These are phyloP conservation scores for Heterodera schachtii DNA, from an alignment of 1,140 invertebrate genomes.

Conservation along the genomic window DNA sequence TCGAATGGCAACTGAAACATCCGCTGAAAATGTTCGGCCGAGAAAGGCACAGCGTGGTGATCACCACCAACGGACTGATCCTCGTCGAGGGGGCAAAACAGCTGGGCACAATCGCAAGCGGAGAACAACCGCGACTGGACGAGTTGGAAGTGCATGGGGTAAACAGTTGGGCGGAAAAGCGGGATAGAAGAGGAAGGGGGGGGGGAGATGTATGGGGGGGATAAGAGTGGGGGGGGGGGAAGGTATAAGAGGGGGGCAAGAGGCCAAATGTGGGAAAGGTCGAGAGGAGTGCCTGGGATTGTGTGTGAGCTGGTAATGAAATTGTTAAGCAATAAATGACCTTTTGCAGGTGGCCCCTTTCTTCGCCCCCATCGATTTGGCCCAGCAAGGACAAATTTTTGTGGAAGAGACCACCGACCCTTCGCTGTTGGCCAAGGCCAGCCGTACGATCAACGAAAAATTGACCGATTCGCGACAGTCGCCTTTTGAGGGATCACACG, in stretches of 20 bases:
- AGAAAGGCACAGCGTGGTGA: constrained; percentile 51
- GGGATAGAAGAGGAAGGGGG: too few species aligned
- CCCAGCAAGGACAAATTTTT: constrained; percentile 25
- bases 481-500: constrained; percentile 24
- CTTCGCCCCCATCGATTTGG: constrained; percentile 60
- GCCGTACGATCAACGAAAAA: constrained; percentile 51
- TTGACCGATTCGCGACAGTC: constrained; percentile 22
- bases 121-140: constrained; percentile 45
- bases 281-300: too few species aligned
- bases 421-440: constrained; percentile 47
- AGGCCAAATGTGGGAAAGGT: too few species aligned
- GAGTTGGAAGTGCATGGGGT: constrained; percentile 51
- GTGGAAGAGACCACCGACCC: constrained; percentile 55
- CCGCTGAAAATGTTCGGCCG: constrained; percentile 59
- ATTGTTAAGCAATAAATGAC: too few species aligned
- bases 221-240: too few species aligned
- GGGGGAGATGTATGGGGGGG: too few species aligned
- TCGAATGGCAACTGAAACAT: constrained; percentile 55
- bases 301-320: too few species aligned
- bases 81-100: constrained; percentile 47
- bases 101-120: constrained; percentile 7
- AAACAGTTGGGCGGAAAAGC: neutral
- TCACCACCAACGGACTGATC: constrained; percentile 60
- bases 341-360: constrained; percentile 57
- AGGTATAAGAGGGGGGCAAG: too few species aligned